These are phyloP conservation scores for Ctenomys sociabilis DNA, from an alignment of 2,113 vertebrate species.

Conservation along the genomic window DNA sequence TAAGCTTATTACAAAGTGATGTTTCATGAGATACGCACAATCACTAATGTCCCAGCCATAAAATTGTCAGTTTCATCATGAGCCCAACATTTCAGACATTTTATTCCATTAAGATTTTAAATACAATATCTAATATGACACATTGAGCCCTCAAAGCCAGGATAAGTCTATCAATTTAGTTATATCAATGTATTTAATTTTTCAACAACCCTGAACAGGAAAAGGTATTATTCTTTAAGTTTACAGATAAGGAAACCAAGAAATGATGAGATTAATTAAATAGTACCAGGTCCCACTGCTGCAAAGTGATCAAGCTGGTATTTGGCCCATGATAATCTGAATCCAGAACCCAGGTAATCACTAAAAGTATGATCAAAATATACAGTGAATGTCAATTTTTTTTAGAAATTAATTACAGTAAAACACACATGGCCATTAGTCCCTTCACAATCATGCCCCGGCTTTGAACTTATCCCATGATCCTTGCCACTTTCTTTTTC, in stretches of 20 bases:
- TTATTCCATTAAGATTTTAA: not conserved
- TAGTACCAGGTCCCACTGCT: not conserved
- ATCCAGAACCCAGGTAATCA: not conserved
- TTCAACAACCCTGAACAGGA: not conserved
- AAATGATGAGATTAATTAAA: not conserved
- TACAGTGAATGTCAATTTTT: not conserved
- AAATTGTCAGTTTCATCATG: not conserved
- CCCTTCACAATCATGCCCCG: not conserved
- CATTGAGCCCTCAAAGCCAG: not conserved
- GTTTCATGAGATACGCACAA: not conserved
- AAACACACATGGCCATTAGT: not conserved
- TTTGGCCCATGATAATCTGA: slow-evolving; percentile 16
- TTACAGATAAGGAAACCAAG: slow-evolving; percentile 22
- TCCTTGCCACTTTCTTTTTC: not conserved
- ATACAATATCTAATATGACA: not conserved
- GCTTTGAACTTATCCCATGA: not conserved
- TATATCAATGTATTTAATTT: slow-evolving; percentile 4
- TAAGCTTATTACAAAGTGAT: not conserved
- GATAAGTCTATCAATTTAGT: not conserved
- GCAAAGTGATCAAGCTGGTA: not conserved
- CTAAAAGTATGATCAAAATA: not conserved
- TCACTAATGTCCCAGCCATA: not conserved
- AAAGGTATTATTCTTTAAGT: not conserved
- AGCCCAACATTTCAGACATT: not conserved
- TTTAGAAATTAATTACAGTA: not conserved